Conservation (phyloP, 2,797 vertebrate species). For the Discoglossus pictus region DNA sequence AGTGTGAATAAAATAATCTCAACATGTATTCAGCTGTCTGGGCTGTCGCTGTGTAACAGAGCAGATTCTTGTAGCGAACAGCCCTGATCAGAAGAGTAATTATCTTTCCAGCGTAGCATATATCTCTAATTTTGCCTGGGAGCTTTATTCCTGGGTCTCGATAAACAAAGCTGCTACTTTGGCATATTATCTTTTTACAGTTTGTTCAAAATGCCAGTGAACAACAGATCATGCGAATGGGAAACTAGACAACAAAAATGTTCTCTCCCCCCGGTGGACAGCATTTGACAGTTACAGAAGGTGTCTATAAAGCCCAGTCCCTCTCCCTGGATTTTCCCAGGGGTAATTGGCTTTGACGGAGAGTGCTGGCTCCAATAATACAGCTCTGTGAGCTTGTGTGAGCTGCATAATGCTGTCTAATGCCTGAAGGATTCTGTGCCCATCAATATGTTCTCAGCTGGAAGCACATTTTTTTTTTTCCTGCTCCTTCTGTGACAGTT, state of each 20-base stretch:
- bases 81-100: constrained; percentile 38
- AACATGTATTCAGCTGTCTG: constrained; percentile 9
- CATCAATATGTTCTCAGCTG: constrained; percentile 64
- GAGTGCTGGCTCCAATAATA: constrained; percentile 70
- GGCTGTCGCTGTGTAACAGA: constrained; percentile 11
- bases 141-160: constrained; percentile 19
- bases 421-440: constrained; percentile 76
- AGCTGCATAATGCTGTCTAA: constrained; percentile 66
- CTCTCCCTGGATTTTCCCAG: constrained; percentile 55
- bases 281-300: constrained; percentile 58
- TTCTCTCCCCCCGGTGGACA: constrained; percentile 23
- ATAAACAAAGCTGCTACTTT: constrained; percentile 34
- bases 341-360: constrained; percentile 76
- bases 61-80: constrained; percentile 6
- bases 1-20: constrained; percentile 22
- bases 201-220: constrained; percentile 26
- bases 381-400: constrained; percentile 70
- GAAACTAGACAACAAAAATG: not conserved
- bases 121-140: constrained; percentile 26
- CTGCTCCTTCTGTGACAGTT: constrained; percentile 72
- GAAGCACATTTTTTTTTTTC: constrained; percentile 61
- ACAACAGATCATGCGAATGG: constrained; percentile 21
- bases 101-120: constrained; percentile 23
- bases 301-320: constrained; percentile 48
- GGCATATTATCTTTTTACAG: not conserved